Conservation (phyloP, 2,888 invertebrate genomes). For the Cyrtodaria siliqua region DNA sequence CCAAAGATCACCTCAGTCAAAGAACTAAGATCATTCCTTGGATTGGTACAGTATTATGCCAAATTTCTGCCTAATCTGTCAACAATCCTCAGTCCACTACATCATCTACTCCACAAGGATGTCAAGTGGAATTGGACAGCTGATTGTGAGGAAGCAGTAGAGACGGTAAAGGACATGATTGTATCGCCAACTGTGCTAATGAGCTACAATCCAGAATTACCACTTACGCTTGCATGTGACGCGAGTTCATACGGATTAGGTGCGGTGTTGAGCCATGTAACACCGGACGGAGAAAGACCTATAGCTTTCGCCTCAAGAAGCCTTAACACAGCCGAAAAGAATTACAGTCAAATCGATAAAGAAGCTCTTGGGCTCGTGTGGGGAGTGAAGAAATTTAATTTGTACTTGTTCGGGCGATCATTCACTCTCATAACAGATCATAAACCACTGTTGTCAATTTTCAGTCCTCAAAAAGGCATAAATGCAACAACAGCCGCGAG, state of each 20-base stretch:
- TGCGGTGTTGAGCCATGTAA: slow-evolving; percentile 72
- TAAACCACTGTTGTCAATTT: slow-evolving; percentile 59
- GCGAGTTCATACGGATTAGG: slow-evolving; percentile 82
- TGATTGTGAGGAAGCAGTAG: slow-evolving; percentile 35
- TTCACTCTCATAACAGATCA: slow-evolving; percentile 80
- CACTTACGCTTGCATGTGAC: slow-evolving; percentile 83
- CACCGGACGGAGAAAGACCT: slow-evolving; percentile 49
- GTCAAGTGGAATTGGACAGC: slow-evolving; percentile 35
- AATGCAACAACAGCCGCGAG: slow-evolving; percentile 32
- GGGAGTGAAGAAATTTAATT: slow-evolving; percentile 84
- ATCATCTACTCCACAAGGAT: slow-evolving; percentile 30
- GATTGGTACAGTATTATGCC: slow-evolving; percentile 27
- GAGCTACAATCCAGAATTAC: slow-evolving; percentile 79
- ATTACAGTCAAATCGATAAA: slow-evolving; percentile 67
- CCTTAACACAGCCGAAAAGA: slow-evolving; percentile 58
- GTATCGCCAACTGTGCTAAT: slow-evolving; percentile 64
- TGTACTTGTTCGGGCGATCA: slow-evolving; percentile 83
- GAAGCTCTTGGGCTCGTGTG: slow-evolving; percentile 78
- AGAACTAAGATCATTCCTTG: slow-evolving; percentile 24
- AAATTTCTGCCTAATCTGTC: slow-evolving; percentile 42
- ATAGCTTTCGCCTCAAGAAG: slow-evolving; percentile 67
- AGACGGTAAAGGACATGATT: slow-evolving; percentile 63
- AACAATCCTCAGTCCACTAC: slow-evolving; percentile 30
- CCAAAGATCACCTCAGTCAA: slow-evolving; percentile 16
- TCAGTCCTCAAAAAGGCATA: slow-evolving; percentile 64